Evolutionary conservation across 2,888 invertebrate genomes (phyloP), one percentile per base, ranked within the genome.

Genomic region (Noctua comes): DNA sequence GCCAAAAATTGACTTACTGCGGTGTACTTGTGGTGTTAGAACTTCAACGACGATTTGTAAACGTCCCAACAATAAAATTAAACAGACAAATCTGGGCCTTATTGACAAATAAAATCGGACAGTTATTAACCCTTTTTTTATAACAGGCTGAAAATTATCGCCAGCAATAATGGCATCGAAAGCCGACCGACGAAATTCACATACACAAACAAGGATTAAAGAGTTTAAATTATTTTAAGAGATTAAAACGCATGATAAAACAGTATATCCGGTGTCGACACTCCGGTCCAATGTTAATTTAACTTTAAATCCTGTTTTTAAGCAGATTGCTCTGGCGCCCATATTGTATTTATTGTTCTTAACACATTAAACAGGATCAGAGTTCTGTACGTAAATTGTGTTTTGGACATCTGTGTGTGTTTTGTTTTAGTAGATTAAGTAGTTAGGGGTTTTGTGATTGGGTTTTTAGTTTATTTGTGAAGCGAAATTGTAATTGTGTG

Each of bases 221-320:
- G 94, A 95, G 91, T 95, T 94, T 94, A 95, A 94, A 94, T 95
- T 94, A 95, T 95, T 94, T 94, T 90, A 92, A 91, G 92, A 93
- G 95, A 94, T 95, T 94, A 93, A 93, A 94, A 92, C 93, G 89
- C 92, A 93, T 91, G 94, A 93, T 93, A 94, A 92, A 93, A 91
- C 90, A 89, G 82, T 84, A 83, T 88, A 85, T 80, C 88, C 87
- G 88, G 77, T 91, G 92, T 91, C 90, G 90, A 90, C 92, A 90
- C 91, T 88, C 82, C 89, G 87, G 89, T 79, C 91, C 91, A 83
- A 87, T 91, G 92, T 93, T 93, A 93, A 94, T 94, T 93, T 93
- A 94, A 94, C 93, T 94, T 94, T 93, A 91, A 93, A 93, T 91
- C 91, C 91, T 82, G 88, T 90, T 90, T 89, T 89, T 91, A 88